These are phyloP conservation scores for Cassiopea andromeda DNA, from an alignment of 30 jellyfish, hydroid and myxozoan species.

Conservation along the genomic window DNA sequence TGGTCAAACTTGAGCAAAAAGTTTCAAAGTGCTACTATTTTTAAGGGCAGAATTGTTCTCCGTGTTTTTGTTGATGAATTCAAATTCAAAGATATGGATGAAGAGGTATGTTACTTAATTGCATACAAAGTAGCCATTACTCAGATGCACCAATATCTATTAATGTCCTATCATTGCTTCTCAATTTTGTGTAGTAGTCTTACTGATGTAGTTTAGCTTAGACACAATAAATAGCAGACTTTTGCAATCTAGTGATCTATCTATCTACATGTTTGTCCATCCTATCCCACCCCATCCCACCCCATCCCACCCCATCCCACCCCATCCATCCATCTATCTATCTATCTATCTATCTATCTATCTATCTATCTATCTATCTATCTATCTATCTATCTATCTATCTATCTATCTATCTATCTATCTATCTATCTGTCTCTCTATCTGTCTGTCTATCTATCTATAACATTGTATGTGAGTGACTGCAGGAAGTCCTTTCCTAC, in stretches of 20 bases:
- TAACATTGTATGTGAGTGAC: no score
- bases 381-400: background rate
- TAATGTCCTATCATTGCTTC: no score
- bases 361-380: background rate
- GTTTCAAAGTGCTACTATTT: conserved; percentile 43
- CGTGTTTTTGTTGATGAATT: conserved; percentile 73
- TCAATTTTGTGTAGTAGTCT: no score
- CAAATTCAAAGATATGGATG: conserved; percentile 52
- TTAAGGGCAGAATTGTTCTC: conserved; percentile 68
- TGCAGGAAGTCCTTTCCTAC: no score
- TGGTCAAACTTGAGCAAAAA: conserved; percentile 66
- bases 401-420: background rate
- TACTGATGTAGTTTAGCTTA: no score
- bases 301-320: background rate
- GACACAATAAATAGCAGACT: no score
- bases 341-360: background rate
- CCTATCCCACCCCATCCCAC: background rate
- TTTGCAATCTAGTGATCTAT: no score
- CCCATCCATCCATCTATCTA: background rate
- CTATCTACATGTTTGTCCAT: background rate
- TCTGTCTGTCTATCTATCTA: background rate
- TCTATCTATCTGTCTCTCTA: background rate
- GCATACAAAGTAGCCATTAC: no score
- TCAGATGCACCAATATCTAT: no score
- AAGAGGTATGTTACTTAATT: conserved; percentile 28